phyloP scores from a whole-genome alignment of 1,140 invertebrate genomes.

The Euschistus heros region DNA sequence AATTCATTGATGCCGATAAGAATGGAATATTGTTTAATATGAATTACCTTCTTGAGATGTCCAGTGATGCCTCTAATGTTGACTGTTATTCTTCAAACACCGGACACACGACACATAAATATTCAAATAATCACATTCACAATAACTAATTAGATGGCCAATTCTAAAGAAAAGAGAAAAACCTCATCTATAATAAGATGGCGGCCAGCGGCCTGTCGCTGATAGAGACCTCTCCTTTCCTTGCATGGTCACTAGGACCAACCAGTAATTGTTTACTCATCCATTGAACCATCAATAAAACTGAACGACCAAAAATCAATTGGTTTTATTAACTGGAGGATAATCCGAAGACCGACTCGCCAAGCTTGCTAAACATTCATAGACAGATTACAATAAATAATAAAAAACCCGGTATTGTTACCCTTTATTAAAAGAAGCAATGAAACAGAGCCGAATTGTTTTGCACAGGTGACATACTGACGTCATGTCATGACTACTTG shows the following conservation, averaged over 20 bases:
- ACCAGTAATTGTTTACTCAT: slow-evolving; percentile 5
- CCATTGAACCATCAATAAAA: background rate
- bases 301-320: background rate
- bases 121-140: slow-evolving; percentile 8
- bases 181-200: slow-evolving; percentile 25
- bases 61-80: slow-evolving; percentile 2
- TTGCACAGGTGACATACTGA: slow-evolving; percentile 28
- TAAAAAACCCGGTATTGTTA: slow-evolving; percentile 8
- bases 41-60: slow-evolving; percentile 8
- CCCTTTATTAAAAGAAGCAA: slow-evolving; percentile 8
- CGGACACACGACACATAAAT: slow-evolving; percentile 8
- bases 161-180: slow-evolving; percentile 23
- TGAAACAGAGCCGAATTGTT: slow-evolving; percentile 22
- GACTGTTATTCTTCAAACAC: slow-evolving; percentile 2
- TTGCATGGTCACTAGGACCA: slow-evolving; percentile 22
- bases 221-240: slow-evolving; percentile 23
- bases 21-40: background rate
- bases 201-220: slow-evolving; percentile 23
- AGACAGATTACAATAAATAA: background rate
- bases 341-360: background rate
- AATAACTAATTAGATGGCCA: slow-evolving; percentile 1
- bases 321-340: background rate
- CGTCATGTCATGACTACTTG: slow-evolving; percentile 27
- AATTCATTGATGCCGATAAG: too few relatives aligned
- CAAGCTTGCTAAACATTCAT: too few relatives aligned